Evolutionary conservation across 1,140 invertebrate species (phyloP).

Genomic region (Cotesia chilonis): DNA sequence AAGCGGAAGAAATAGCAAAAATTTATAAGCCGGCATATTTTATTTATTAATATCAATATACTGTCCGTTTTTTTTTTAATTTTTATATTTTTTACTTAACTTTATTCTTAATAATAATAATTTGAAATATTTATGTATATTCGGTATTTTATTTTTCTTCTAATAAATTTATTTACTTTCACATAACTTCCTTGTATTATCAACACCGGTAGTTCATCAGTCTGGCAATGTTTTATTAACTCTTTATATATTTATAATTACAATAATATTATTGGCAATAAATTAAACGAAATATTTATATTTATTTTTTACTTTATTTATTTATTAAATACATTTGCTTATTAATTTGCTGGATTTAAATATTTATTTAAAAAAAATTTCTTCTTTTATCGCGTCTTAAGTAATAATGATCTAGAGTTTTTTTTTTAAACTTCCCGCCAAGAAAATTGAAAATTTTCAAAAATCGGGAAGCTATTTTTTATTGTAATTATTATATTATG

Average conservation of each 20-base stretch:
- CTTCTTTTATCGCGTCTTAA: neutral
- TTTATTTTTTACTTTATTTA: conserved; percentile 1
- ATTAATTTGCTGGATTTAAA: conserved; percentile 6
- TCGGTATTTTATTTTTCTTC: neutral
- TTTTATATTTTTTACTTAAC: no score
- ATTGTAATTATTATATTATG: no score
- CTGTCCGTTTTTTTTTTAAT: neutral
- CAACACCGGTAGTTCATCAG: conserved; percentile 28
- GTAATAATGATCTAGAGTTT: no score
- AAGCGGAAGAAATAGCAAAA: conserved; percentile 25
- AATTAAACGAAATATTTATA: conserved; percentile 12
- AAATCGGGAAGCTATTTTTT: no score
- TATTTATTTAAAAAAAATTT: no score
- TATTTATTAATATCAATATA: neutral
- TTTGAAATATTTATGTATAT: no score
- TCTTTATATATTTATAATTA: conserved; percentile 20
- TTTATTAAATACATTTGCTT: neutral
- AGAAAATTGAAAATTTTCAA: no score
- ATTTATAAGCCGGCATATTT: conserved; percentile 8
- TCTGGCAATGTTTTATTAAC: conserved; percentile 32
- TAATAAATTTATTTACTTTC: conserved; percentile 29
- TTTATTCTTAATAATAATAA: no score
- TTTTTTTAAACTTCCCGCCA: no score
- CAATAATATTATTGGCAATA: conserved; percentile 9
- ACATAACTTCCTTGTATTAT: conserved; percentile 27